phyloP scores from a whole-genome alignment of 2,113 vertebrate genomes.

The Psephotus haematonotus region DNA sequence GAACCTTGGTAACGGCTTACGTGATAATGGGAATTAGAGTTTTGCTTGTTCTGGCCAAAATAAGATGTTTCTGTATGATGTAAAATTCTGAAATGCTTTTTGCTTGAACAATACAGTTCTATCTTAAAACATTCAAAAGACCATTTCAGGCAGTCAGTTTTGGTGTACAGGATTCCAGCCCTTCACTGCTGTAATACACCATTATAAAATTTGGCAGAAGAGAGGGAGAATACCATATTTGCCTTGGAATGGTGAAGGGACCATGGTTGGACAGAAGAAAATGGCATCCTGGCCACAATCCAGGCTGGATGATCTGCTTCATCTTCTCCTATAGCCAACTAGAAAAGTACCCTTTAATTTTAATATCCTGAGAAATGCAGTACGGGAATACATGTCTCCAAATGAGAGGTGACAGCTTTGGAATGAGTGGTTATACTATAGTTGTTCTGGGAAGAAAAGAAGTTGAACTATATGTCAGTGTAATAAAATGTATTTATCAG shows the following conservation, averaged over 20 bases:
- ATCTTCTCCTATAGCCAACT: neutral
- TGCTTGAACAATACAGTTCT: neutral
- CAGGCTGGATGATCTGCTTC: neutral
- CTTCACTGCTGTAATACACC: neutral
- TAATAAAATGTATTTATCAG: neutral
- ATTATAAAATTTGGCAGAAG: neutral
- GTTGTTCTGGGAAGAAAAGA: neutral
- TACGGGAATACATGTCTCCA: neutral
- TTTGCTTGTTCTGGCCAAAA: neutral
- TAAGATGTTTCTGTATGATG: neutral
- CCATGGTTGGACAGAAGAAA: fast-evolving
- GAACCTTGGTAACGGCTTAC: neutral
- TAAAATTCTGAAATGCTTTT: neutral
- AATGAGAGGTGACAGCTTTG: neutral
- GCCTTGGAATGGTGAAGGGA: neutral
- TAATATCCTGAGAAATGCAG: neutral
- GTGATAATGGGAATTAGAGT: neutral
- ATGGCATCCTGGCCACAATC: neutral
- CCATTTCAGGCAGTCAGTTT: neutral
- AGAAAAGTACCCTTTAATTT: neutral
- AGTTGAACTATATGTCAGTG: neutral
- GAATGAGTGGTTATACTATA: neutral
- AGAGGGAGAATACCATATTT: neutral
- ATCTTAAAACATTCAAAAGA: neutral
- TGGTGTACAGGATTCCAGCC: neutral